These are phyloP conservation scores for Fopius arisanus DNA, from an alignment of 1,140 invertebrate genomes.

Conservation along the genomic window DNA sequence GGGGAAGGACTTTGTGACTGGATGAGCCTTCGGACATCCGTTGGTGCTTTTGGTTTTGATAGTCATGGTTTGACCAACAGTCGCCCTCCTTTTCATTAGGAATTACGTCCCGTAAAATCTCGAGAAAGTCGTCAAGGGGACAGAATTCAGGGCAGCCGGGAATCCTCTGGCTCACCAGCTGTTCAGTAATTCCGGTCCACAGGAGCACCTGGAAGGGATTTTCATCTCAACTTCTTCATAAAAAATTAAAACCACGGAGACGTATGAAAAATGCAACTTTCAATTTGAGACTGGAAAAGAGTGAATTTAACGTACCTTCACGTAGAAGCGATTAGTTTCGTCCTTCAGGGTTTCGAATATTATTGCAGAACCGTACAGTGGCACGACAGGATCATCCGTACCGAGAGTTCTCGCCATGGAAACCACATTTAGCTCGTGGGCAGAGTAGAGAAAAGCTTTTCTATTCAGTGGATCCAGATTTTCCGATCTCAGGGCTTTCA, in stretches of 20 bases:
- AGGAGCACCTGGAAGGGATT: conserved; percentile 41
- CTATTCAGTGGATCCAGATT: conserved; percentile 41
- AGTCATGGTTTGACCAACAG: conserved; percentile 23
- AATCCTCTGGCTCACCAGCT: conserved; percentile 45
- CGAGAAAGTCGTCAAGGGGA: conserved; percentile 51
- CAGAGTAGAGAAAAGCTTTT: conserved; percentile 54
- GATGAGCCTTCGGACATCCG: not conserved
- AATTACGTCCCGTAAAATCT: conserved; percentile 47
- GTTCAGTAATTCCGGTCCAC: conserved; percentile 52
- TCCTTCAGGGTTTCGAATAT: conserved; percentile 54
- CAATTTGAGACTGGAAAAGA: not conserved
- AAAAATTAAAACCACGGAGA: not conserved
- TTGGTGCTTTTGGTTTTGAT: not conserved
- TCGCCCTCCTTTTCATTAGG: conserved; percentile 49
- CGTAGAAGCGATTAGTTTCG: conserved; percentile 44
- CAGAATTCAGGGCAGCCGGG: conserved; percentile 52
- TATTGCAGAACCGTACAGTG: conserved; percentile 53
- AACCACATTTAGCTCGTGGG: conserved; percentile 55
- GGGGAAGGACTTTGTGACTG: not conserved
- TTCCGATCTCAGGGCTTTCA: conserved; percentile 40
- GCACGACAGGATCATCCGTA: conserved; percentile 50
- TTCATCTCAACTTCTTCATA: not conserved
- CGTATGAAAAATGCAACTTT: not conserved
- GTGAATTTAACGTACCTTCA: conserved; percentile 43
- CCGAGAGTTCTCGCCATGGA: conserved; percentile 45